Conservation (phyloP, 2,113 vertebrate genomes). For the Salvelinus alpinus region DNA sequence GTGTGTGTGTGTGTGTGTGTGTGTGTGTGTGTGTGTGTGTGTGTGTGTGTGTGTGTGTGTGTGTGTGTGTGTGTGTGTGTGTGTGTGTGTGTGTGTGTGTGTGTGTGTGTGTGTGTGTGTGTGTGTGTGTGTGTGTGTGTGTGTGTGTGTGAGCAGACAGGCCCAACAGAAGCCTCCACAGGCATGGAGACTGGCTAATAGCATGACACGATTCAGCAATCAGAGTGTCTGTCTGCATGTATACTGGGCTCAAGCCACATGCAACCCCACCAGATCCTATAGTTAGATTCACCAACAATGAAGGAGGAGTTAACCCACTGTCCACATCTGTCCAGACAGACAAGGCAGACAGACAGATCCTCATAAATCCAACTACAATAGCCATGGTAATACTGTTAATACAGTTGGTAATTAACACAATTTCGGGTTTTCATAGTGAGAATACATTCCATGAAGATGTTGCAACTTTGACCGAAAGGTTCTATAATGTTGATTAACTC, state of each 20-base stretch:
- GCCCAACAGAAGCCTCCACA: not conserved
- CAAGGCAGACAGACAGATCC: not conserved
- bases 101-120: not conserved
- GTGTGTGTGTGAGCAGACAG: too few species aligned
- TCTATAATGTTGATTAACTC: too few species aligned
- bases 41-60: not conserved
- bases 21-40: too few species aligned
- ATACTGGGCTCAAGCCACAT: not conserved
- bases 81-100: not conserved
- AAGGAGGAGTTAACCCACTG: too few species aligned
- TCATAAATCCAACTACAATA: not conserved
- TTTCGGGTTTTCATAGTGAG: too few species aligned
- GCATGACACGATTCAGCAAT: constrained; percentile 4
- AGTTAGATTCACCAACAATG: too few species aligned
- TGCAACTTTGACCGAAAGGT: too few species aligned
- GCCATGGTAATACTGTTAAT: not conserved
- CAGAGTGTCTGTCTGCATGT: not conserved
- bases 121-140: too few species aligned
- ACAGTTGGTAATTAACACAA: not conserved
- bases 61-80: not conserved
- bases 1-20: too few species aligned
- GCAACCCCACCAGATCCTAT: not conserved
- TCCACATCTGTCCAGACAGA: too few species aligned
- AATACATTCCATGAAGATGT: too few species aligned
- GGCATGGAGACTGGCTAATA: not conserved